phyloP scores from a whole-genome alignment of 2,888 invertebrate species.

The Halictus quadricinctus region DNA sequence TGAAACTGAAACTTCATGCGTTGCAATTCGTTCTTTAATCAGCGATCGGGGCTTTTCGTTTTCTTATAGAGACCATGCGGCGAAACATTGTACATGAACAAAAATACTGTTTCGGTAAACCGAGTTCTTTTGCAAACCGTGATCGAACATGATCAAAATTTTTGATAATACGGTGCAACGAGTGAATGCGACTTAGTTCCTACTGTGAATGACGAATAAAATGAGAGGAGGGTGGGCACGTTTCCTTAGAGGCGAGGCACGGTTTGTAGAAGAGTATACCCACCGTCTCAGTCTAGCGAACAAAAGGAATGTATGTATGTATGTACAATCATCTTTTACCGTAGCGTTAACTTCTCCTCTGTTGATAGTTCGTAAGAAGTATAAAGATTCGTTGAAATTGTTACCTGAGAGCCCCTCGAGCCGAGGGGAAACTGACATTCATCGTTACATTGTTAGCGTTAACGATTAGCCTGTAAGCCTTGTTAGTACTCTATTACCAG shows the following conservation, averaged over 20 bases:
- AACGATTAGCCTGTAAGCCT: slow-evolving; percentile 58
- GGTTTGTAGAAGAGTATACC: slow-evolving; percentile 1
- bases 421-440: slow-evolving; percentile 53
- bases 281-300: slow-evolving; percentile 12
- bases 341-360: slow-evolving; percentile 29
- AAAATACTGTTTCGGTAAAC: neutral
- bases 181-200: slow-evolving; percentile 44
- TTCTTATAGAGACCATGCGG: slow-evolving; percentile 1
- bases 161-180: slow-evolving; percentile 40
- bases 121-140: slow-evolving; percentile 9
- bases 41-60: slow-evolving; percentile 18
- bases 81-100: neutral
- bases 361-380: slow-evolving; percentile 31
- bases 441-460: slow-evolving; percentile 51
- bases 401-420: slow-evolving; percentile 71
- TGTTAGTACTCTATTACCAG: slow-evolving; percentile 63
- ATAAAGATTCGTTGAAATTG: slow-evolving; percentile 70
- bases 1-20: neutral
- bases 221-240: neutral
- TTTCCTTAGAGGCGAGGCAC: slow-evolving; percentile 10
- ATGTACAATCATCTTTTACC: slow-evolving; percentile 49
- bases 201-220: slow-evolving; percentile 24
- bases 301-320: slow-evolving; percentile 22
- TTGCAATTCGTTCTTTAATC: slow-evolving; percentile 10
- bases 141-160: slow-evolving; percentile 50